Evolutionary conservation across 2,113 vertebrate species (phyloP), one percentile per base, ranked within the genome.

Genomic region (Panthera uncia): DNA sequence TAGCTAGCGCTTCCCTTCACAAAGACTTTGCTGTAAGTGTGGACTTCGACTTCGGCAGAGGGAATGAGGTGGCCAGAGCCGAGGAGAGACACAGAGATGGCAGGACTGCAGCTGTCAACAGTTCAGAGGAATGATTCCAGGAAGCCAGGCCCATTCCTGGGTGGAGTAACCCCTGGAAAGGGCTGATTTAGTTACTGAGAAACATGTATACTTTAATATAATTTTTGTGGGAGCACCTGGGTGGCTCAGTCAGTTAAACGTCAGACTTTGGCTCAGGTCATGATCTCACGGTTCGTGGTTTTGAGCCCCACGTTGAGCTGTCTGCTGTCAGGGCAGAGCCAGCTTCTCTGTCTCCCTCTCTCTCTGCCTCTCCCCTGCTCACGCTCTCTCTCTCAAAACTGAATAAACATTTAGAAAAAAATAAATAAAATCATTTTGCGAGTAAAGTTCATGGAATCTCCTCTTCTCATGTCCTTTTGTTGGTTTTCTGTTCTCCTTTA

Each of bases 1-100:
- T 91, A 45, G 25, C 15, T 65, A 48, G n/a, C 45, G 36, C 63
- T 74, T 18, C 38, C 57, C 84, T 71, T 96, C 80, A 52, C 36
- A 79, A 86, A 93, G 55, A 57, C 84, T 76, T 50, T 96, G 90
- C 61, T 90, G 71, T 86, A 94, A 93, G 73, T 41, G 63, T 61
- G 61, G 45, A 71, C 45, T 73, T 29, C 4, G 27, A 45, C 21
- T 74, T 82, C 69, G 9, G 1, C 38, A 21, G 48, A 85, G 55
- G 27, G 29, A 21, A 18, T 8, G 2, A 29, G 74, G 52, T 8
- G 7, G 16, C 36, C 18, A 10, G 33, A 41, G 50, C 45, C 1
- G 0, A 69, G 21, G 38, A 50, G 14, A 66, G 41, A 48, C 14
- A 48, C 10, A 9, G 16, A 57, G 29, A 21, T 14, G n/a, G 61